Evolutionary conservation across 2,113 vertebrate genomes (phyloP), one percentile per base, ranked within the genome.

Genomic region (Cephalopterus ornatus): DNA sequence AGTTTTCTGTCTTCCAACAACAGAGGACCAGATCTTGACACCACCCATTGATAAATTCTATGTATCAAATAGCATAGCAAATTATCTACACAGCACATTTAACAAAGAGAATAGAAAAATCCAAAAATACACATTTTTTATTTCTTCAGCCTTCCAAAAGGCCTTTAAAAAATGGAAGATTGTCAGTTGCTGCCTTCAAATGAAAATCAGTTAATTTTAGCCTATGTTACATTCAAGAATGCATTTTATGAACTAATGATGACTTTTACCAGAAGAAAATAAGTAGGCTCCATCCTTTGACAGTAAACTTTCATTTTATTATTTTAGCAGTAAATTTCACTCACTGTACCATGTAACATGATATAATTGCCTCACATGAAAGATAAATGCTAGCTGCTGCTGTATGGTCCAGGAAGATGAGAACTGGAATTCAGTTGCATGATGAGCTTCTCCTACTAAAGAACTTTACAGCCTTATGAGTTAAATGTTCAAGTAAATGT

Each of bases 181-280:
- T 75, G 18, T 74, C 66, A 95, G 19, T 87, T 85, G 73, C 52
- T 81, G 88, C 32, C 32, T 85, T 49, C 37, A 73, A 58, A 68
- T 42, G 62, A 91, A 32, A 94, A 78, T 50, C 9, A 73, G 62
- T 53, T 85, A 63, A 71, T 61, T 86, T 90, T 73, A 79, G 58
- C 42, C 89, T 66, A 81, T 79, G 66, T 91, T 91, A 76, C n/a
- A 91, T 46, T 72, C 86, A 81, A 86, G 33, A 97, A 83, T 12
- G 7, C 37, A 35, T 90, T 95, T 94, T 90, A 77, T 95, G 35
- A 92, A 79, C 14, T 94, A 97, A 94, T 89, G 46, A 95, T 67
- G 42, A 52, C 33, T 95, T 97, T 88, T 63, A 88, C 8, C 26
- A 55, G 46, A 61, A 74, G 30, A 91, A 95, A 97, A 89, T 75